These are phyloP conservation scores for Grammomys dolichurus DNA, from an alignment of 2,113 vertebrate genomes.

Conservation along the genomic window DNA sequence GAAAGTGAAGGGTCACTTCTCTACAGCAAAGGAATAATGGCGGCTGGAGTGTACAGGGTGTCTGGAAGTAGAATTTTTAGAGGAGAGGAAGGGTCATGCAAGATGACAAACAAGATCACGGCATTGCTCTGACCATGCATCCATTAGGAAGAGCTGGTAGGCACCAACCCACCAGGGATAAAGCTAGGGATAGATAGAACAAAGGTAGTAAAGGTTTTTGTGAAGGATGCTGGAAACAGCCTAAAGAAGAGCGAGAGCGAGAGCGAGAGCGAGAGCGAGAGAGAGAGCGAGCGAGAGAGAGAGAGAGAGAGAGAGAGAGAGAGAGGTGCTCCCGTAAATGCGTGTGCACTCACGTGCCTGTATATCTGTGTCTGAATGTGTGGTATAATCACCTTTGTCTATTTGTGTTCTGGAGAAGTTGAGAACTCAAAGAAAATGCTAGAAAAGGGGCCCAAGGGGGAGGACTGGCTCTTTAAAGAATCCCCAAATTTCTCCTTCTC, in stretches of 20 bases:
- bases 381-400: not conserved
- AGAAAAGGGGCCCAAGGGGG: not conserved
- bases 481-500: not conserved
- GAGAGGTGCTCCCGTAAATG: accelerated
- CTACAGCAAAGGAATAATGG: not conserved
- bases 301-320: too few species aligned
- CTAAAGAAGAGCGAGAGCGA: not conserved
- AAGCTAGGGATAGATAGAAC: not conserved
- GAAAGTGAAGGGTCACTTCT: not conserved
- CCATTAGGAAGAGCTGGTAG: not conserved
- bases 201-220: not conserved
- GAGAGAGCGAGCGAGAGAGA: too few species aligned
- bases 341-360: not conserved
- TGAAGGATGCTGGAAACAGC: not conserved
- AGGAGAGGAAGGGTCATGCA: not conserved
- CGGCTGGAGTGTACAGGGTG: not conserved
- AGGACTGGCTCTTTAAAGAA: constrained; percentile 34
- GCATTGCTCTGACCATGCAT: not conserved
- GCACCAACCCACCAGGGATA: not conserved
- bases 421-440: not conserved
- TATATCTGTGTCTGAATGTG: not conserved
- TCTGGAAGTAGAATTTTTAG: not conserved
- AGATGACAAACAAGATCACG: not conserved
- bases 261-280: too few species aligned
- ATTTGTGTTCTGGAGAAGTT: not conserved